Percentiles rank a stretch among this genome's conserved stretches.
Evolutionary conservation across 2,113 vertebrate species (phyloP).

Genomic region (Origma solitaria): DNA sequence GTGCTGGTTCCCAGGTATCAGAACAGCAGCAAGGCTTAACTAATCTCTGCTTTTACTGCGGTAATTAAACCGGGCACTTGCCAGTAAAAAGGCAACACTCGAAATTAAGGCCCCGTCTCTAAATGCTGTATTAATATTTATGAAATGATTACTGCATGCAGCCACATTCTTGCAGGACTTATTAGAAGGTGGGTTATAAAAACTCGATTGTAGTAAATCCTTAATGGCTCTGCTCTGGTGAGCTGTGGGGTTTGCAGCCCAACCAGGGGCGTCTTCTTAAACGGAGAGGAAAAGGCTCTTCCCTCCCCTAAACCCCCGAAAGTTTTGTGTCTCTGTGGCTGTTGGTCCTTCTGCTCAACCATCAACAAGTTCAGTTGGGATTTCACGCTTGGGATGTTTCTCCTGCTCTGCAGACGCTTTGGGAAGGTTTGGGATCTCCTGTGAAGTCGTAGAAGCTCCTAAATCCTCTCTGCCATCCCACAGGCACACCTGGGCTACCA

Average conservation of each 20-base stretch:
- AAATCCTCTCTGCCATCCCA: not conserved
- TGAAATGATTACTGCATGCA: slow-evolving; percentile 66
- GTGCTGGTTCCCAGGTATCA: slow-evolving; percentile 62
- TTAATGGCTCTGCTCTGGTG: slow-evolving; percentile 50
- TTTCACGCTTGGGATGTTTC: not conserved
- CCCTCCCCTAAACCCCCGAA: not conserved
- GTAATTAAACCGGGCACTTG: slow-evolving; percentile 70
- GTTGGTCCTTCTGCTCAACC: not conserved
- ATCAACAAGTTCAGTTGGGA: fast-evolving
- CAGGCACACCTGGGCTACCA: not conserved
- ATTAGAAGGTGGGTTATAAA: slow-evolving; percentile 40
- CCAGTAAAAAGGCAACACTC: slow-evolving; percentile 73
- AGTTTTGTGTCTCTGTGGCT: not conserved
- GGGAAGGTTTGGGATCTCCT: not conserved
- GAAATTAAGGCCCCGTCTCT: slow-evolving; percentile 63
- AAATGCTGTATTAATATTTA: slow-evolving; percentile 71
- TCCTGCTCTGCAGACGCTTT: not conserved
- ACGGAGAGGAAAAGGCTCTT: not conserved
- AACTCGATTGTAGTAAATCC: slow-evolving; percentile 51
- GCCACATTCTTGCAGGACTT: slow-evolving; percentile 68
- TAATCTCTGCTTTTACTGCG: slow-evolving; percentile 69
- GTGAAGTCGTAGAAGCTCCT: not conserved
- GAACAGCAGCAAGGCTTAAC: slow-evolving; percentile 67
- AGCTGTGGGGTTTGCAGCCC: not conserved
- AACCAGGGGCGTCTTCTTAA: not conserved